These are phyloP conservation scores for Halcyon badia DNA, from an alignment of 2,797 vertebrate genomes.

Conservation along the genomic window DNA sequence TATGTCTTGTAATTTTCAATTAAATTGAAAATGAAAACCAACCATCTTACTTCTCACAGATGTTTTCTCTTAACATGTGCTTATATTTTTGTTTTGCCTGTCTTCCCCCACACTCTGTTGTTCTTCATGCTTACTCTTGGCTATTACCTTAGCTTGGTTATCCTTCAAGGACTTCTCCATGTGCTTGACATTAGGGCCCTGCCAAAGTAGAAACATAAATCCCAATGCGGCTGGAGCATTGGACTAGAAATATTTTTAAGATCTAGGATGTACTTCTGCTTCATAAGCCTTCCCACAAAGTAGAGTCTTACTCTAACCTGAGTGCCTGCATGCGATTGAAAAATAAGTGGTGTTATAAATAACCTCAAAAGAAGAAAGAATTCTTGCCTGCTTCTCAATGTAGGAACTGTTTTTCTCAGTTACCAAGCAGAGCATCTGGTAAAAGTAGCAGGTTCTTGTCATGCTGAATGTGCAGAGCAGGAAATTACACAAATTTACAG, in stretches of 20 bases:
- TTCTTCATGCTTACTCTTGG: background rate
- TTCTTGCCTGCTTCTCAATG: background rate
- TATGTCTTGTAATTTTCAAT: background rate
- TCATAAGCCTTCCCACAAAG: background rate
- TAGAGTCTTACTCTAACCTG: background rate
- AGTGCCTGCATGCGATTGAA: background rate
- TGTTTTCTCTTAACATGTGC: background rate
- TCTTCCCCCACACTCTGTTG: background rate
- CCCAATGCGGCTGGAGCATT: background rate
- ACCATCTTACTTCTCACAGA: background rate
- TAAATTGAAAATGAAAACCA: background rate
- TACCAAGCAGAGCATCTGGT: background rate
- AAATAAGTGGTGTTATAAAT: background rate
- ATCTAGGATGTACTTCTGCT: background rate
- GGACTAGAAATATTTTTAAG: background rate
- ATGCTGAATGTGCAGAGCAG: background rate
- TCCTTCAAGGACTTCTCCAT: background rate
- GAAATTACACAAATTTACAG: background rate
- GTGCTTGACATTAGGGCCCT: background rate
- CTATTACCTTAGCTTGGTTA: background rate
- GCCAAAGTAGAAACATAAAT: background rate
- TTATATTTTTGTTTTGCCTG: background rate
- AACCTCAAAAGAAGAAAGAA: background rate
- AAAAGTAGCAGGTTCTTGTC: background rate
- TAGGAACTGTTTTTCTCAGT: background rate